phyloP scores from a whole-genome alignment of 2,113 vertebrate genomes.

The Cyprinodon variegatus region DNA sequence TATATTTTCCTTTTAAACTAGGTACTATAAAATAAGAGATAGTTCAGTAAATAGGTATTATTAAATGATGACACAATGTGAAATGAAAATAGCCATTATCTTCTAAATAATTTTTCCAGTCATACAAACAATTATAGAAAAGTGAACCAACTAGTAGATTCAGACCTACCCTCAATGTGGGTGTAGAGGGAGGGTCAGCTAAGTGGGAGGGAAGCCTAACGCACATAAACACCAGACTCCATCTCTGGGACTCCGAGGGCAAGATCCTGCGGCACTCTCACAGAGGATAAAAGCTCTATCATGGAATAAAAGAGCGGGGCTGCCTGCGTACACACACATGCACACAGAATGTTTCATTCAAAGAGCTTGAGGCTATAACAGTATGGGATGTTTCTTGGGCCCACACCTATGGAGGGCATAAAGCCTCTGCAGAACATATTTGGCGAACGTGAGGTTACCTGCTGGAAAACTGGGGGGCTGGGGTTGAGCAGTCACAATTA shows the following conservation, averaged over 20 bases:
- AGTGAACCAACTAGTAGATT: constrained; percentile 58
- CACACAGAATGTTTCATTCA: constrained; percentile 74
- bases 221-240: constrained; percentile 78
- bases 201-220: constrained; percentile 71
- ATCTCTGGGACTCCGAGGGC: constrained; percentile 68
- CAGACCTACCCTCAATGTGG: constrained; percentile 67
- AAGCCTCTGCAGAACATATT: constrained; percentile 68
- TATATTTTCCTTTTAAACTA: neutral
- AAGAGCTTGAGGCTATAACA: constrained; percentile 87
- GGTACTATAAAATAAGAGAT: neutral
- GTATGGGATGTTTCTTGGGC: constrained; percentile 74
- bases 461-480: constrained; percentile 18
- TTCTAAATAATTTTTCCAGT: constrained; percentile 12
- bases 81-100: constrained; percentile 16
- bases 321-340: constrained; percentile 86
- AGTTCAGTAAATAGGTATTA: neutral
- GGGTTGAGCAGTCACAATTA: constrained; percentile 13
- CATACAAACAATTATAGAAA: constrained; percentile 42
- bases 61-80: neutral
- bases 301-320: constrained; percentile 80
- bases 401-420: constrained; percentile 73
- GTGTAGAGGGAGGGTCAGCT: constrained; percentile 51
- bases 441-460: constrained; percentile 63
- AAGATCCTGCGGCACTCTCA: constrained; percentile 72
- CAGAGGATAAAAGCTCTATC: constrained; percentile 84